These are phyloP conservation scores for Rhizoglyphus robini DNA, from an alignment of 1,140 invertebrate genomes.

Conservation along the genomic window DNA sequence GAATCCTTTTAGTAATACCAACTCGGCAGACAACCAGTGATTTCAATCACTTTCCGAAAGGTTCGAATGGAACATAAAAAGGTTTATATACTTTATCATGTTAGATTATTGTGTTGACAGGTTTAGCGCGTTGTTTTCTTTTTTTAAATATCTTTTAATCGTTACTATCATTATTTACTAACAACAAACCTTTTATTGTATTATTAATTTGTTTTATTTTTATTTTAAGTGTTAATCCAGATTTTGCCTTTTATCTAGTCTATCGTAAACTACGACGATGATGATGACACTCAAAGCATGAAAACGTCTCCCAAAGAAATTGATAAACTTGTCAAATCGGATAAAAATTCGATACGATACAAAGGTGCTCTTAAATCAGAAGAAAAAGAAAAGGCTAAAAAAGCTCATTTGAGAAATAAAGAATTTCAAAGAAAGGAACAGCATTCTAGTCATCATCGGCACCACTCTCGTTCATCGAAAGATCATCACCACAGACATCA, in stretches of 20 bases:
- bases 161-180: background rate
- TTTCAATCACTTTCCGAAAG: background rate
- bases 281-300: background rate
- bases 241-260: background rate
- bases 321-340: background rate
- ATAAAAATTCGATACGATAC: background rate
- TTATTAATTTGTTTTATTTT: background rate
- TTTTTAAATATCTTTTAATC: background rate
- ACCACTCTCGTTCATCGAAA: background rate
- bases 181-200: no score
- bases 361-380: background rate
- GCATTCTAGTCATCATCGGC: background rate
- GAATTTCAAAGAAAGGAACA: background rate
- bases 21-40: no score
- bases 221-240: background rate
- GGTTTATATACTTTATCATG: background rate
- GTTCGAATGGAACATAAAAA: background rate
- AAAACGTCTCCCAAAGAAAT: background rate
- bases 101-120: background rate
- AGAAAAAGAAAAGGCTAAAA: background rate
- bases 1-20: no score
- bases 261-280: background rate
- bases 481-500: background rate
- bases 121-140: background rate
- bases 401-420: background rate